phyloP scores from a whole-genome alignment of 2,797 vertebrate genomes.

The Rallus crepitans region DNA sequence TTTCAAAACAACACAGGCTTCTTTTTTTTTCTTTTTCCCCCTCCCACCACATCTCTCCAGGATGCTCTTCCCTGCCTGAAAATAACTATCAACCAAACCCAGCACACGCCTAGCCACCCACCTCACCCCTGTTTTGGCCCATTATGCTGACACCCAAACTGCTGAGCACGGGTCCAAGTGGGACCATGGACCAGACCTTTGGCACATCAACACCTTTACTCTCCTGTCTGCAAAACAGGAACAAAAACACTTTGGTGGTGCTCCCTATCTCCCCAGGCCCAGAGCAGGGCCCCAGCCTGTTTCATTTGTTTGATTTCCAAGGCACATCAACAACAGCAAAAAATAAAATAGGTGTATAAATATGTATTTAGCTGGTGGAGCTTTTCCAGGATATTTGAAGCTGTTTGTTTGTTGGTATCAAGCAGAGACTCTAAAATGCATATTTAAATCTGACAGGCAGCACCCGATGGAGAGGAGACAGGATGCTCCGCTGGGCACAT shows the following conservation, averaged over 20 bases:
- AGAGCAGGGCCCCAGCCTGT: not conserved
- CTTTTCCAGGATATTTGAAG: conserved; percentile 64
- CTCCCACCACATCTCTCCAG: too few relatives aligned
- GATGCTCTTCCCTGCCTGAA: too few relatives aligned
- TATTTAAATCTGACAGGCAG: conserved; percentile 76
- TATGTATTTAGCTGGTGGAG: conserved; percentile 67
- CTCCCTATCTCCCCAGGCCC: not conserved
- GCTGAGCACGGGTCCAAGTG: not conserved
- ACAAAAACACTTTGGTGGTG: not conserved
- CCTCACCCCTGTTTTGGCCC: not conserved
- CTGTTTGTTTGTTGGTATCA: conserved; percentile 58
- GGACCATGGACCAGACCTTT: not conserved
- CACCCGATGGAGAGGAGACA: conserved; percentile 53
- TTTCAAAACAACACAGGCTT: conserved; percentile 41
- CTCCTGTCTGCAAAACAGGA: conserved; percentile 12
- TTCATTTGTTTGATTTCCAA: conserved; percentile 28
- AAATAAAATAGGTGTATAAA: conserved; percentile 57
- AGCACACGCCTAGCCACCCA: not conserved
- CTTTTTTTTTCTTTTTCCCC: not conserved
- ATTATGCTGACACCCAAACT: not conserved
- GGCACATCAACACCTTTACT: not conserved
- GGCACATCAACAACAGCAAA: not conserved
- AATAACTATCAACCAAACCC: not conserved
- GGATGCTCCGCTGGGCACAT: conserved; percentile 69
- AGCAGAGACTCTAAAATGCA: conserved; percentile 69